Conservation (phyloP, 2,888 invertebrate species). For the Theodoxus fluviatilis region DNA sequence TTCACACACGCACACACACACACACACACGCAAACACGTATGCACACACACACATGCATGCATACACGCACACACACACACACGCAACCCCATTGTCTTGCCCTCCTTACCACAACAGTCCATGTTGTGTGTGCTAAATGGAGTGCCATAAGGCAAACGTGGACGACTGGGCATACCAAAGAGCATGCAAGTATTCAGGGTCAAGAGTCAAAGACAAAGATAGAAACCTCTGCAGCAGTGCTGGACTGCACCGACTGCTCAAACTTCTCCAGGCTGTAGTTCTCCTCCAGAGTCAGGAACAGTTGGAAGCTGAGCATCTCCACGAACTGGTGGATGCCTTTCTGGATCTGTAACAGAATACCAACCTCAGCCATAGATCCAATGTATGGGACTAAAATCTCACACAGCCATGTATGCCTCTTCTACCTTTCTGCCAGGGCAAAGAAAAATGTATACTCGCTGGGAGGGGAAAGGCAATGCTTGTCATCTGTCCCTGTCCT, state of each 20-base stretch:
- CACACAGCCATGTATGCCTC: no score
- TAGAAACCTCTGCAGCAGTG: background rate
- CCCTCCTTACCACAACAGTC: no score
- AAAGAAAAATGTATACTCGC: no score
- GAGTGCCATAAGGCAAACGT: background rate
- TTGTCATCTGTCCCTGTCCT: slow-evolving; percentile 21
- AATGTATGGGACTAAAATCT: background rate
- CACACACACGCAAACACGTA: no score
- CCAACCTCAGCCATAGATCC: background rate
- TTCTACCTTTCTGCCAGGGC: no score
- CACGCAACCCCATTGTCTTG: no score
- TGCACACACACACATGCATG: no score
- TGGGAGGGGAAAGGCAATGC: no score
- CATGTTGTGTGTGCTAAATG: background rate
- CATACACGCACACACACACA: no score
- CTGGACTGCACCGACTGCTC: background rate
- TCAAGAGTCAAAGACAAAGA: background rate
- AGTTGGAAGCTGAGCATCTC: slow-evolving; percentile 25
- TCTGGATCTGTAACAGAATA: slow-evolving; percentile 20
- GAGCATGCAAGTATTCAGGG: no score
- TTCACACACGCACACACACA: no score
- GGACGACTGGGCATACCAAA: background rate
- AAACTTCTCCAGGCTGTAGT: slow-evolving; percentile 10
- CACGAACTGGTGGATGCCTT: slow-evolving; percentile 22
- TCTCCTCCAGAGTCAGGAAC: slow-evolving; percentile 16